A percentile compares a stretch with the other conserved stretches of the same genome.
Evolutionary conservation across 1,140 invertebrate species (phyloP).

Genomic region (Lasioglossum albipes): DNA sequence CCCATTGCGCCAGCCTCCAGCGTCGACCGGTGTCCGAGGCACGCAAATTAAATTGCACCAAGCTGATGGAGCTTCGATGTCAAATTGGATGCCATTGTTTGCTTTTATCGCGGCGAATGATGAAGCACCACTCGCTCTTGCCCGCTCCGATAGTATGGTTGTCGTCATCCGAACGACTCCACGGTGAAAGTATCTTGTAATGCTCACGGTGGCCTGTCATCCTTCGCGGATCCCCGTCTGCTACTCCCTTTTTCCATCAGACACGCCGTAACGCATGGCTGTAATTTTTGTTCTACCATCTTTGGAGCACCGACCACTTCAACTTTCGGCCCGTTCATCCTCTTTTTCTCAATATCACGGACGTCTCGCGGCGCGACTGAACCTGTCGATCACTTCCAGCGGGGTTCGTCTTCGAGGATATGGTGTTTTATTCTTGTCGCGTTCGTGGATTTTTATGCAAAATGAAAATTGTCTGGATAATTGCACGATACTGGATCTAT

Average conservation of each 20-base stretch:
- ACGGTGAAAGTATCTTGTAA: background rate
- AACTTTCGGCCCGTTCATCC: too few relatives aligned
- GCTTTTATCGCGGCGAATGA: constrained; percentile 15
- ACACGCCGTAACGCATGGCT: too few relatives aligned
- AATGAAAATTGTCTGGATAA: too few relatives aligned
- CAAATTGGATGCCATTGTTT: constrained; percentile 10
- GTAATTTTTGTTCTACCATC: too few relatives aligned
- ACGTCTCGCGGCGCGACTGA: too few relatives aligned
- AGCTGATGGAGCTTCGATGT: background rate
- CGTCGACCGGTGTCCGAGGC: background rate
- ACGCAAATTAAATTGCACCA: constrained; percentile 15
- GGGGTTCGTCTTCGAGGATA: too few relatives aligned
- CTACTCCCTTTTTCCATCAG: background rate
- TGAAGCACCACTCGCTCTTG: background rate
- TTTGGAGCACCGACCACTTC: too few relatives aligned
- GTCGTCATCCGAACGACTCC: background rate
- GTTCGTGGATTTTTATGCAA: too few relatives aligned
- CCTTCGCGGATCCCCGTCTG: background rate
- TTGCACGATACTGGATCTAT: too few relatives aligned
- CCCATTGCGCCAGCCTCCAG: background rate
- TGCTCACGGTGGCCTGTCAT: background rate
- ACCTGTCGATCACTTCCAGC: too few relatives aligned
- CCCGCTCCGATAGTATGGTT: background rate
- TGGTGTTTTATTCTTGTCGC: too few relatives aligned
- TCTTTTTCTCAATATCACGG: too few relatives aligned